Percentiles rank a stretch among this genome's conserved stretches.
These are phyloP conservation scores for Pteropus alecto DNA, from an alignment of 2,113 vertebrate genomes.

Conservation along the genomic window DNA sequence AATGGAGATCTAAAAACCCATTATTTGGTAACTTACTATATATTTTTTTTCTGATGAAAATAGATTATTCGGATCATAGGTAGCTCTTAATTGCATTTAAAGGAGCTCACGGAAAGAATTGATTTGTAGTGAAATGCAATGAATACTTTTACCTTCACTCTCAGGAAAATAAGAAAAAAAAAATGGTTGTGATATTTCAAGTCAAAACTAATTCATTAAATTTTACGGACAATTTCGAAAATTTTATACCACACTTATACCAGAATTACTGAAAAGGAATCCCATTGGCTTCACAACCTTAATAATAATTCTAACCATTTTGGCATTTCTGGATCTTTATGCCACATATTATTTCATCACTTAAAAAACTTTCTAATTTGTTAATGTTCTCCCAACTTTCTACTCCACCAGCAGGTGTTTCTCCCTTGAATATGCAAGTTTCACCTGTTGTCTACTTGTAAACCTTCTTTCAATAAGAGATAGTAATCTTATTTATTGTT, in stretches of 20 bases:
- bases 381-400: not conserved
- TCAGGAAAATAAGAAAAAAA: constrained; percentile 7
- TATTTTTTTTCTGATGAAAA: constrained; percentile 23
- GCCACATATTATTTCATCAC: not conserved
- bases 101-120: not conserved
- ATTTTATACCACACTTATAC: not conserved
- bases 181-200: not conserved
- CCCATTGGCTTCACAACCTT: not conserved
- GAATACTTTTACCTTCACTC: not conserved
- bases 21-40: constrained; percentile 39
- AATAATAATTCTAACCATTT: not conserved
- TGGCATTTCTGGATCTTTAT: not conserved
- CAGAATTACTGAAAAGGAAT: not conserved
- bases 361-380: not conserved
- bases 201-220: not conserved
- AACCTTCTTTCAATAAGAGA: not conserved
- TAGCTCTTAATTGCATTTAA: not conserved
- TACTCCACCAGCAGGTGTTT: not conserved
- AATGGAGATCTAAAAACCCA: constrained; percentile 43
- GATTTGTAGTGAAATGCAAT: not conserved
- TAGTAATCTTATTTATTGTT: not conserved
- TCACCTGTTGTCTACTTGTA: not conserved
- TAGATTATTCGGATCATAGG: not conserved
- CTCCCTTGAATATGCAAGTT: not conserved
- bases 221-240: constrained; percentile 13